Base-by-base conservation (phyloP, 2,888 invertebrate genomes). In the Drosophila koepferae region DNA sequence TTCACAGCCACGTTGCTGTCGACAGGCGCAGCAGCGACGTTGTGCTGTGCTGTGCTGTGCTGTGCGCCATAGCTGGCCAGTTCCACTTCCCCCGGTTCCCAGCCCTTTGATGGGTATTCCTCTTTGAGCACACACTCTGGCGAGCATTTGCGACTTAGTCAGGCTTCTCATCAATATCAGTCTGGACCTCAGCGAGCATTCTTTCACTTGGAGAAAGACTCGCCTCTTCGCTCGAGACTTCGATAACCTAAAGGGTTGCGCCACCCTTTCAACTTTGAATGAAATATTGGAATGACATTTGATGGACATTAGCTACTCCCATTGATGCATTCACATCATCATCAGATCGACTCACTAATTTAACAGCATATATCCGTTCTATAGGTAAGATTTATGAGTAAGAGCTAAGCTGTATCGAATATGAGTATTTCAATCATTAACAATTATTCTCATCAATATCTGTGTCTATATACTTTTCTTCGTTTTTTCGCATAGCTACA, bases 71-170 rank as follows among this genome's bases (percentile, higher is more conserved):
- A 49, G 43, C 58, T 68, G 54, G 48, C 40, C 36, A 28, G 56
- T 36, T 41, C 28, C 55, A 56, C 56, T 20, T n/a, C 28, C 34
- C 34, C n/a, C 48, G 20, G 34, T 64, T 64, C 23, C 23, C 9
- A 9, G 23, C 34, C 20, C 43, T 41, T 18, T 40, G 23, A 69
- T 65, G 51, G 80, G 53, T 55, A 51, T 75, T 7, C 49, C 77
- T 74, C 77, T 83, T 88, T 80, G 66, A 69, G 73, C 80, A 86
- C 77, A 83, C 73, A 80, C 75, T 73, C 83, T 70, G 67, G 65
- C 70, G 65, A 71, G 68, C 82, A 79, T 79, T 69, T 72, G 70
- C 58, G 64, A 55, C 28, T 8, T 8, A 18, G 31, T 34, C 49
- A 8, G 14, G 3, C 12, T 34, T 36, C 20, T 51, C 8, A 10